Base-by-base conservation (phyloP, 2,113 vertebrate species). In the Petrocephalus microphthalmus region DNA sequence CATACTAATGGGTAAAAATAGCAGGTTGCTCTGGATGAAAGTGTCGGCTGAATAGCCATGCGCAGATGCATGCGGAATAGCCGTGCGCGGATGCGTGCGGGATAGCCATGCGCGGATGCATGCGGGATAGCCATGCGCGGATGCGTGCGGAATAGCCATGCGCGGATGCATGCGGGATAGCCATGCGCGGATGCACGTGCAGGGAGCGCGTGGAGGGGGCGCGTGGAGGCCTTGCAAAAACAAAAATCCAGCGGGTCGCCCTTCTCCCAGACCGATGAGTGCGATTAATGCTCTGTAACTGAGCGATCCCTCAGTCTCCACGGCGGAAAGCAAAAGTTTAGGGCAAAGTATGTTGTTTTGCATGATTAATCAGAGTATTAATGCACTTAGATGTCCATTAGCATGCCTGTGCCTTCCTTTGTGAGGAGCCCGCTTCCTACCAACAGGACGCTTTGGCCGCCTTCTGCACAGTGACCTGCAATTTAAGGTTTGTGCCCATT, bases 261-360 rank as follows among this genome's bases (percentile, higher is more conserved):
- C 71, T 2, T 78, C 17, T 78, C 19, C 71, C 71, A 67, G 71
- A 78, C 71, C 33, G 17, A 91, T 94, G 94, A 90, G 91, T 93
- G 90, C 92, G 93, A 93, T 94, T 94, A 94, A 94, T 95, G 93
- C 94, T 95, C 94, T 91, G 92, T 93, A 93, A 93, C 92, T 91
- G 91, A 92, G 91, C 92, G 91, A 94, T 91, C 93, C 89, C 90
- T 94, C 94, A 94, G 92, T 90, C 87, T 92, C 89, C 0, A 42
- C 90, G 89, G 92, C 93, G 91, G 89, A 87, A 92, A 94, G 93
- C 89, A 91, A 89, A 90, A 45, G 29, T 45, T 94, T 90, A 91
- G 92, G 93, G 91, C 90, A 90, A 92, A 92, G 91, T 92, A 90
- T 94, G 90, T 91, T 94, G 64, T 90, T 64, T 94, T 92, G 89